Conservation (phyloP, 2,113 vertebrate species). For the Agapornis roseicollis region DNA sequence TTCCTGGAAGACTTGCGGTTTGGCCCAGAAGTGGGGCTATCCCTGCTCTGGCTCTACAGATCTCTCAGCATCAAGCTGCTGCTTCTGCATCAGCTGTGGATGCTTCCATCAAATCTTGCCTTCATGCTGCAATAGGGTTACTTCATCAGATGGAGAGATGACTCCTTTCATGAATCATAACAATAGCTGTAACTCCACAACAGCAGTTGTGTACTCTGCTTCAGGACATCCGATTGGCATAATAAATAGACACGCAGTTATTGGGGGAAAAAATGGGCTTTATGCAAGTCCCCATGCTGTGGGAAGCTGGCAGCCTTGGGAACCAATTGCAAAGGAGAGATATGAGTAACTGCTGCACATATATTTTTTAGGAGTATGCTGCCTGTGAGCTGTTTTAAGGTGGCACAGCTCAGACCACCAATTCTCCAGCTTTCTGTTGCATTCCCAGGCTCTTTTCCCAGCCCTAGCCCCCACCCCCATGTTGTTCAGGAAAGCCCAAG, state of each 20-base stretch:
- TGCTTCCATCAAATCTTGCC: slow-evolving; percentile 18
- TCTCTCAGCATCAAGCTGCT: not conserved
- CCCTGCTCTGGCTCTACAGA: not conserved
- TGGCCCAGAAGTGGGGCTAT: not conserved
- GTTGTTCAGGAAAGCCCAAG: not conserved
- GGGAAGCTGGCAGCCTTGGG: not conserved
- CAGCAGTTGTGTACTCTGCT: not conserved
- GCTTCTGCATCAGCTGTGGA: not conserved
- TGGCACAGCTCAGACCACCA: not conserved
- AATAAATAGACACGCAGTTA: not conserved
- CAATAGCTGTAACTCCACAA: not conserved
- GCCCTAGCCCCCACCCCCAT: not conserved
- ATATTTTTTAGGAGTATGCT: not conserved
- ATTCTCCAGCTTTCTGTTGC: not conserved
- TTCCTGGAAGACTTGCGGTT: not conserved
- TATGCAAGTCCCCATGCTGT: not conserved
- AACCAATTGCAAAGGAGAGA: not conserved
- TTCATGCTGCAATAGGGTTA: not conserved
- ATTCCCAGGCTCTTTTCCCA: not conserved
- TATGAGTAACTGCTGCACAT: not conserved
- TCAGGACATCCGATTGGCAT: not conserved
- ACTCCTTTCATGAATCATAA: not conserved
- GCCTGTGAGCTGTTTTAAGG: not conserved
- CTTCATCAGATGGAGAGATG: not conserved
- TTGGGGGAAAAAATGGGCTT: not conserved